These are phyloP conservation scores for Poeciliopsis retropinna DNA, from an alignment of 2,113 vertebrate genomes.

Conservation along the genomic window DNA sequence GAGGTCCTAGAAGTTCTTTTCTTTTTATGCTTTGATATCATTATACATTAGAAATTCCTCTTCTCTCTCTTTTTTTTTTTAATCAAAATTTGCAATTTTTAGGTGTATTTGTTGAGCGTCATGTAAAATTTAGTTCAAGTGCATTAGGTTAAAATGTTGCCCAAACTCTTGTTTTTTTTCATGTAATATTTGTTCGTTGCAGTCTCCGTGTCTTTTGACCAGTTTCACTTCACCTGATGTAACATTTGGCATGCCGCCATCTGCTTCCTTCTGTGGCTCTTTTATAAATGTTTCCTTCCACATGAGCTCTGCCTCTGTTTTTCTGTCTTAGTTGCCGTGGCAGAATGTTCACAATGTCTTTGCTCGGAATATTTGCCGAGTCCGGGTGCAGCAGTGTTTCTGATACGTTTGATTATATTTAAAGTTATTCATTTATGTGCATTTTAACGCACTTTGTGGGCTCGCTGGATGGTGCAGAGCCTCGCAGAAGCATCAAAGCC, in stretches of 20 bases:
- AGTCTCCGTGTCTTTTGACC: constrained; percentile 3
- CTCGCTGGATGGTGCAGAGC: too few relatives aligned
- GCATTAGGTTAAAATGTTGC: neutral
- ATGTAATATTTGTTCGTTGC: neutral
- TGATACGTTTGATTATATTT: neutral
- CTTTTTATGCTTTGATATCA: constrained; percentile 38
- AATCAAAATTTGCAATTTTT: constrained; percentile 23
- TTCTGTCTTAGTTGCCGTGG: neutral
- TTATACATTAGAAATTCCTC: neutral
- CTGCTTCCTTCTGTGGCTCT: constrained; percentile 3
- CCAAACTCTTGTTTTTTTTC: neutral
- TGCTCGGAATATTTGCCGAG: neutral
- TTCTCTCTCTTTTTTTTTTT: neutral
- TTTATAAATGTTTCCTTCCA: constrained; percentile 14
- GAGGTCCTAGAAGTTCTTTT: constrained; percentile 56
- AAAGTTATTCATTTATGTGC: too few relatives aligned
- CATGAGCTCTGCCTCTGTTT: constrained; percentile 10
- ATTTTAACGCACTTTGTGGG: neutral
- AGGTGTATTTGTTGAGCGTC: constrained; percentile 19
- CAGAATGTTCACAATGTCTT: neutral
- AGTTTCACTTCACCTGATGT: constrained; percentile 23
- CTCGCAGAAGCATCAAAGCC: neutral
- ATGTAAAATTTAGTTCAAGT: neutral
- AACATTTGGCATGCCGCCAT: constrained; percentile 6
- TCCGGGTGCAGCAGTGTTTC: neutral